Evolutionary conservation across 1,140 invertebrate species (phyloP), one percentile per base, ranked within the genome.

Genomic region (Bombus cullumanus): DNA sequence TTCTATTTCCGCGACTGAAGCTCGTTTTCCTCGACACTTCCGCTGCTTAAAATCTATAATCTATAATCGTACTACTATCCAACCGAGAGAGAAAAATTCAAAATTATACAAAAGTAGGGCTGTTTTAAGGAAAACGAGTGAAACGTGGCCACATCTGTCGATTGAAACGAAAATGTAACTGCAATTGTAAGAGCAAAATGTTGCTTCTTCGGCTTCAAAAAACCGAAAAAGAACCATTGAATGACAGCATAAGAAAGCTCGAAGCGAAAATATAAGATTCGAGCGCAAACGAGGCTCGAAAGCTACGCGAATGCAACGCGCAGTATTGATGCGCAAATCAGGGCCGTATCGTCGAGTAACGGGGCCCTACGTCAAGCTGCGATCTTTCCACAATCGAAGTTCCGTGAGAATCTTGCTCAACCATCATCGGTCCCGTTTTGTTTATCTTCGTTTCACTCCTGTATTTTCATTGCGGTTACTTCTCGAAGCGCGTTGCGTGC

Each of bases 351-450:
- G 57, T 80, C 75, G 82, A 82, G 69, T 37, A 85, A 77, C 75
- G 74, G 78, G 39, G 62, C 78, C 53, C 47, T 66, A 22, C n/a
- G 75, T 62, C 34, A 28, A 41, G 1, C 34, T 37, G 39, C 81
- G 43, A 84, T 47, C 69, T 37, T 84, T 68, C 71, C 86, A 59
- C 28, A 62, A n/a, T 81, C 47, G 59, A 62, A 64, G 62, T 69
- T 77, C 83, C 66, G 22, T 28, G 74, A 82, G 28, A 88, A 89
- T 79, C 62, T 88, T 89, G 88, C 88, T 89, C 86, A 89, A 89
- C 57, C 76, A 78, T 62, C 59, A n/a, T 81, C 77, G 77, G 72
- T 72, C 37, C 72, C 78, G 81, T 78, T 77, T 59, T 80, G 76
- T 86, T 64, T 76, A 28, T n/a, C 34, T 85, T 84, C 71, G 31